Conservation (phyloP, 1,140 invertebrate genomes). For the Drosophila biarmipes region DNA sequence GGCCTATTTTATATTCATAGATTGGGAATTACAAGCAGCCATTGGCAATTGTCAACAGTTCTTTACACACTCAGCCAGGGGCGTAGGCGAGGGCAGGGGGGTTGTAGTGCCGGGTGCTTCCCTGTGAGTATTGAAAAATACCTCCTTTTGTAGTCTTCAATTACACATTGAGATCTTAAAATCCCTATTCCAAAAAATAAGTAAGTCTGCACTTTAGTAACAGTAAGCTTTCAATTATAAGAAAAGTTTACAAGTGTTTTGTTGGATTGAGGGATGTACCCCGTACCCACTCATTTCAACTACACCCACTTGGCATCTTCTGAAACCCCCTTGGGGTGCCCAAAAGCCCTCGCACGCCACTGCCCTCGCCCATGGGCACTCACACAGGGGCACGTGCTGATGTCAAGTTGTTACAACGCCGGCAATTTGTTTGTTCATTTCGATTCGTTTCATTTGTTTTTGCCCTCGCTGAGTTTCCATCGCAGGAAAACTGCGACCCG, state of each 20-base stretch:
- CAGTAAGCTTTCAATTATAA: too few relatives aligned
- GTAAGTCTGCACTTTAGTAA: too few relatives aligned
- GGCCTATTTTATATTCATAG: slow-evolving; percentile 80
- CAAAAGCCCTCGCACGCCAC: not conserved
- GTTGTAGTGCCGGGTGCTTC: too few relatives aligned
- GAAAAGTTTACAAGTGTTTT: too few relatives aligned
- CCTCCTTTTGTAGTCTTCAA: too few relatives aligned
- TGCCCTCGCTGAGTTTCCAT: slow-evolving; percentile 2
- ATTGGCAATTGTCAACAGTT: slow-evolving; percentile 76
- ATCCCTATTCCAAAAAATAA: too few relatives aligned
- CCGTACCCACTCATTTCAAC: too few relatives aligned
- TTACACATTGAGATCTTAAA: not conserved
- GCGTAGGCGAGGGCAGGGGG: not conserved
- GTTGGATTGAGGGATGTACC: too few relatives aligned
- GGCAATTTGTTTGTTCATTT: slow-evolving; percentile 69
- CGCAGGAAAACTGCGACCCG: not conserved
- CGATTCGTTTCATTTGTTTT: slow-evolving; percentile 46
- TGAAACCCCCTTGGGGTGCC: not conserved
- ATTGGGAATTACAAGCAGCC: slow-evolving; percentile 81
- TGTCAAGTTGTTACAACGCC: slow-evolving; percentile 64
- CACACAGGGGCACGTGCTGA: slow-evolving; percentile 59
- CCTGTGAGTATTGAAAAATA: too few relatives aligned
- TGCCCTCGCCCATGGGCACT: slow-evolving; percentile 12
- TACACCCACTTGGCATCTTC: not conserved
- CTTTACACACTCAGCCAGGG: slow-evolving; percentile 33